Evolutionary conservation across 2,797 vertebrate genomes (phyloP), one percentile per base, ranked within the genome.

Genomic region (Cyclura pinguis): DNA sequence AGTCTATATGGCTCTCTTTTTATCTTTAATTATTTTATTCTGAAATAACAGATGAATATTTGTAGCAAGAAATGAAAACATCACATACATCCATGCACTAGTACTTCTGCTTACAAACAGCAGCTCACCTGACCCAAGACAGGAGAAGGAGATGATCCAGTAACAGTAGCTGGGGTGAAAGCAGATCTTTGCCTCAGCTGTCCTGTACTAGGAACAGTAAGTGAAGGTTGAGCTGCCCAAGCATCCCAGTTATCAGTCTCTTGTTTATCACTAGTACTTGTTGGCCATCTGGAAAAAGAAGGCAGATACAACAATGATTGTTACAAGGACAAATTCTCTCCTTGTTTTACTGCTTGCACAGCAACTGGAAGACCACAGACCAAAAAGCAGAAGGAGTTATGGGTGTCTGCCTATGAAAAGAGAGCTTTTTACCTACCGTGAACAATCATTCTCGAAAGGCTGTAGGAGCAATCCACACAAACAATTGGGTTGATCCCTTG

Each of bases 211-310:
- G 99, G 99, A 38, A 99, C 98, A 0, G 98, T 98, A 85, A 99
- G 97, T 0, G 99, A 99, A 0, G 99, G 99, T 57, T 99, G 98
- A 4, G 98, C 97, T 0, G 99, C 98, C 99, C 99, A 99, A 0
- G 98, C 98, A 2, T 99, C 99, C 99, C 99, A 99, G 55, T 98
- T 98, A 90, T 99, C 99, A 0, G 97, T 98, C 52, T 99, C 99
- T 0, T 97, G 95, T 76, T 99, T 99, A 92, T 98, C 98, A 74
- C 95, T 97, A 27, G 96, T 95, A 94, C 95, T 98, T 47, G 98
- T 95, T 22, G 99, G 99, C 99, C 99, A 99, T 57, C 99, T 99
- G 94, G 5, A 95, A 78, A 89, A 52, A 69, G 1, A 86, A 27
- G 59, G 0, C 35, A 0, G 0, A 13, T 2, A 93, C 10, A 91